Conservation (phyloP, 1,140 invertebrate species). For the Diorhabda carinulata region DNA sequence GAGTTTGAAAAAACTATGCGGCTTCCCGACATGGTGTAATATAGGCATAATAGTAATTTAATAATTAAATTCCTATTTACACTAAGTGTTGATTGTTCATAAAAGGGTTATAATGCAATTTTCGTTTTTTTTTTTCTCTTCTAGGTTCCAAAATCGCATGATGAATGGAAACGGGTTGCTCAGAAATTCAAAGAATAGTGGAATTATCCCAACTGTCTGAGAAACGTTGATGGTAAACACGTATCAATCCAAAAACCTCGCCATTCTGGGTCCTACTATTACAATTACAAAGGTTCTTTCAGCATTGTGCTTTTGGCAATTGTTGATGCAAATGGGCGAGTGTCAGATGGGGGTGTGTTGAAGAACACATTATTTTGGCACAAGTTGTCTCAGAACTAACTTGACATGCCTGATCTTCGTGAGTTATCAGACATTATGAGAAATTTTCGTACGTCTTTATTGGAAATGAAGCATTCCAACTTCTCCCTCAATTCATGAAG, state of each 20-base stretch:
- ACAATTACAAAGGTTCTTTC: constrained; percentile 49
- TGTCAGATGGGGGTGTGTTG: neutral
- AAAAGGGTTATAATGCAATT: too few species aligned
- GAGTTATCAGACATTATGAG: neutral
- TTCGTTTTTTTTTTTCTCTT: constrained; percentile 8
- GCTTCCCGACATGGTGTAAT: too few species aligned
- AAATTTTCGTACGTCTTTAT: constrained; percentile 6
- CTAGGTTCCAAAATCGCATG: constrained; percentile 15
- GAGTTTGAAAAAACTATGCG: too few species aligned
- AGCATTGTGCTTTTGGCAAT: constrained; percentile 46
- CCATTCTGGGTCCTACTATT: constrained; percentile 43
- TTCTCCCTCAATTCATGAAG: too few species aligned
- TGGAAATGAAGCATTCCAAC: neutral
- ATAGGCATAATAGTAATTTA: too few species aligned
- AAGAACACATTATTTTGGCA: too few species aligned
- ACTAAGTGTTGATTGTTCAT: too few species aligned
- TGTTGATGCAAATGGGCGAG: constrained; percentile 41
- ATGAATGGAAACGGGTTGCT: constrained; percentile 12
- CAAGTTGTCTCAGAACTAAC: too few species aligned
- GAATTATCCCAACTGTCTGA: constrained; percentile 39
- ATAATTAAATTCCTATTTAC: too few species aligned
- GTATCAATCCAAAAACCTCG: constrained; percentile 24
- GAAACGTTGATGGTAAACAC: constrained; percentile 47
- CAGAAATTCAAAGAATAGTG: constrained; percentile 21
- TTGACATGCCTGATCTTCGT: too few species aligned